Conservation (phyloP, 1,140 invertebrate genomes). For the Phymorhynchus buccinoides region DNA sequence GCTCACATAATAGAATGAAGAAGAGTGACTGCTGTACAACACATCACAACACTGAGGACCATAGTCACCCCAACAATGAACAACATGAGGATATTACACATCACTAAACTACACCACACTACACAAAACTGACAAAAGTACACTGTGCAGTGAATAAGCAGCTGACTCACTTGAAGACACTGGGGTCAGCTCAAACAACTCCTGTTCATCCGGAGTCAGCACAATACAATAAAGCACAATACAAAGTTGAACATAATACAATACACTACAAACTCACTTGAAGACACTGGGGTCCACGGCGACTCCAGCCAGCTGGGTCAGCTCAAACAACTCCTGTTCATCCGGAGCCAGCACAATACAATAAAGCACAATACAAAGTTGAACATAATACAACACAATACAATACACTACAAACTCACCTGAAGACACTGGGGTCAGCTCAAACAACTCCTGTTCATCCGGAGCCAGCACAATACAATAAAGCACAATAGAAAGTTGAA, state of each 20-base stretch:
- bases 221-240: slow-evolving; percentile 33
- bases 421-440: slow-evolving; percentile 63
- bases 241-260: no score
- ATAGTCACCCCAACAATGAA: no score
- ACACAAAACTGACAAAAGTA: no score
- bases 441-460: slow-evolving; percentile 66
- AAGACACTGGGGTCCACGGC: slow-evolving; percentile 63
- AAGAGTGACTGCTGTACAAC: no score
- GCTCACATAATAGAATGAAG: no score
- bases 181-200: slow-evolving; percentile 62
- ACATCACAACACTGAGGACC: no score
- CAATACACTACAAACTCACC: slow-evolving; percentile 61
- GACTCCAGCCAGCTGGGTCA: slow-evolving; percentile 62
- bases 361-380: background rate
- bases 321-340: slow-evolving; percentile 63
- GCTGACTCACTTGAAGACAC: slow-evolving; percentile 64
- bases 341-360: slow-evolving; percentile 57
- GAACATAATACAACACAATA: no score
- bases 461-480: slow-evolving; percentile 46
- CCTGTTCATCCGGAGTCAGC: slow-evolving; percentile 61
- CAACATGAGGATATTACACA: no score
- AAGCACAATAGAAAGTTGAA: background rate
- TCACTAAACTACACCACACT: no score
- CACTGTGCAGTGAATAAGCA: no score
- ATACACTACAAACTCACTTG: slow-evolving; percentile 58